Conservation (phyloP, 1,140 invertebrate species). For the Mesaphorura yosii region DNA sequence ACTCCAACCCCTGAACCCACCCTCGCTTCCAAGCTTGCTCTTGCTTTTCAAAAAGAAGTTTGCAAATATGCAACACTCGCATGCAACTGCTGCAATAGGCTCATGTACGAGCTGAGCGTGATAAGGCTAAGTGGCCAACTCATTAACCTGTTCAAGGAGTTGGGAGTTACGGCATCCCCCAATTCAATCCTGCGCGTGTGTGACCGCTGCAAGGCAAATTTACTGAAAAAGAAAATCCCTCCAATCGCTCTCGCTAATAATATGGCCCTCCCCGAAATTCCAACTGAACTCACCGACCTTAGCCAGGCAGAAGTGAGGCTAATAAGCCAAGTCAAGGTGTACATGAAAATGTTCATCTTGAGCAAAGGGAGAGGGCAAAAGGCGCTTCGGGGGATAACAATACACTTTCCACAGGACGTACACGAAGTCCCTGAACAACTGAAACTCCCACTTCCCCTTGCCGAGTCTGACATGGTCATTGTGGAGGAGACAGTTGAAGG, state of each 20-base stretch:
- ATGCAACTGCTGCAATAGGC: too few relatives aligned
- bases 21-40: too few relatives aligned
- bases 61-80: too few relatives aligned
- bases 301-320: background rate
- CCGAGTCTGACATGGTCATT: background rate
- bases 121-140: too few relatives aligned
- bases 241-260: background rate
- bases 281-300: background rate
- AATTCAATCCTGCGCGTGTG: too few relatives aligned
- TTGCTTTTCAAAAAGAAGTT: too few relatives aligned
- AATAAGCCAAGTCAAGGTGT: slow-evolving; percentile 7
- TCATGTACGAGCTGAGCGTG: too few relatives aligned
- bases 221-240: background rate
- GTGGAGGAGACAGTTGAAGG: background rate
- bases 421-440: background rate
- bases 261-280: background rate
- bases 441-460: background rate
- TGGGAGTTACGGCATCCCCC: too few relatives aligned
- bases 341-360: background rate
- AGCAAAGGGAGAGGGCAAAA: background rate
- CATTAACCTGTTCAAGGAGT: too few relatives aligned
- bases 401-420: slow-evolving; percentile 5
- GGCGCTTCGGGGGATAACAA: background rate
- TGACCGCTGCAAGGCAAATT: background rate
- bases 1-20: too few relatives aligned